These are phyloP conservation scores for Sander vitreus DNA, from an alignment of 2,113 vertebrate genomes.

Conservation along the genomic window DNA sequence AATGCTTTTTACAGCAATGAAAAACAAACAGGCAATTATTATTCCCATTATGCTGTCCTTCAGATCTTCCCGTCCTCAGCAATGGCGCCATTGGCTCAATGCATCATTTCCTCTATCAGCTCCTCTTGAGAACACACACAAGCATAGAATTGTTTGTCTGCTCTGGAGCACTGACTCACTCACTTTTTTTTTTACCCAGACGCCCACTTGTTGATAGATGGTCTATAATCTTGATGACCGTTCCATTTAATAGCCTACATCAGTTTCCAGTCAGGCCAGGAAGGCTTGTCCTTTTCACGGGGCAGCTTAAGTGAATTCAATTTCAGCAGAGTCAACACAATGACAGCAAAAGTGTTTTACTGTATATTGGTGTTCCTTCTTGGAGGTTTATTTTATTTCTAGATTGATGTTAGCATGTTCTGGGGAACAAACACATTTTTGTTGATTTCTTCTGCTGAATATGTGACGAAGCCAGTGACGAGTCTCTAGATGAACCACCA, in stretches of 20 bases:
- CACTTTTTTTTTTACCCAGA: conserved; percentile 1
- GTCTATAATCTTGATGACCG: conserved; percentile 40
- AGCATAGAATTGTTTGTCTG: conserved; percentile 19
- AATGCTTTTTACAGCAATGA: background rate
- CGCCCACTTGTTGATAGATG: conserved; percentile 17
- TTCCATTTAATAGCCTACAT: conserved; percentile 29
- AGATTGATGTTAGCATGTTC: background rate
- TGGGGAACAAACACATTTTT: conserved; percentile 7
- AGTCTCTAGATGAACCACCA: conserved; percentile 2
- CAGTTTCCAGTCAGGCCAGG: conserved; percentile 33
- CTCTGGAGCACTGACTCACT: background rate
- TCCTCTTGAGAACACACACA: conserved; percentile 35
- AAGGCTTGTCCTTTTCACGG: conserved; percentile 13
- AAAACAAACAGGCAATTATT: conserved; percentile 32
- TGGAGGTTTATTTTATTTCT: conserved; percentile 23
- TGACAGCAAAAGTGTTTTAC: background rate
- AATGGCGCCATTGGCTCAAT: conserved; percentile 9
- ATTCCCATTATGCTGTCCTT: background rate
- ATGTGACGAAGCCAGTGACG: conserved; percentile 10
- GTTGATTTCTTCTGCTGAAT: background rate
- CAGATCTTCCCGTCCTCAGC: conserved; percentile 1
- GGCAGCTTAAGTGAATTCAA: conserved; percentile 29
- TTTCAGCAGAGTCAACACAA: conserved; percentile 32
- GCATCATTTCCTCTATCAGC: conserved; percentile 47
- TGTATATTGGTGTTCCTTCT: conserved; percentile 2